Conservation (phyloP, 2,888 invertebrate species). For the Yponomeuta evonymella region DNA sequence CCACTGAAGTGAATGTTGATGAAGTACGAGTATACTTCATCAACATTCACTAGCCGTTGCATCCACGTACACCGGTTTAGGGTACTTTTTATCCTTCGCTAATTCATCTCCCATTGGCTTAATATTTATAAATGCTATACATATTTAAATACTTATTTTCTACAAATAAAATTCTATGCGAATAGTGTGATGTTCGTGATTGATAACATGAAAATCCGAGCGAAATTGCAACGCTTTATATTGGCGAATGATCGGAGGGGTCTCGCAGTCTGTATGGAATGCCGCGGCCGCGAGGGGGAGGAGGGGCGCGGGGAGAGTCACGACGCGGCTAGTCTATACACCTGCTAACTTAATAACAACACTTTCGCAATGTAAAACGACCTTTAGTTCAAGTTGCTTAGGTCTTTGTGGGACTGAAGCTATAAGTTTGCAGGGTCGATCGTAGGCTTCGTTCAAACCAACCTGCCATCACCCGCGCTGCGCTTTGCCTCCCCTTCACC, state of each 20-base stretch:
- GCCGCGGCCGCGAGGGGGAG: conserved; percentile 4
- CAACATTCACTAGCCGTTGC: too few relatives aligned
- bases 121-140: too few relatives aligned
- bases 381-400: conserved; percentile 4
- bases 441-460: conserved; percentile 15
- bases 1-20: too few relatives aligned
- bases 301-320: conserved; percentile 40
- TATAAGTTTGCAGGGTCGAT: neutral
- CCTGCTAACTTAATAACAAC: conserved; percentile 1
- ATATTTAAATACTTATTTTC: too few relatives aligned
- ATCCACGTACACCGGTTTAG: too few relatives aligned
- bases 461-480: conserved; percentile 16
- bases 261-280: conserved; percentile 30
- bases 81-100: too few relatives aligned
- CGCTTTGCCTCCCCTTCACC: conserved; percentile 15
- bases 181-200: conserved; percentile 17
- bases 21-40: too few relatives aligned
- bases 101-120: too few relatives aligned
- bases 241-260: conserved; percentile 35
- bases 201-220: conserved; percentile 28
- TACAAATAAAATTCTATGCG: too few relatives aligned
- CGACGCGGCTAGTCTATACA: conserved; percentile 63
- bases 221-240: conserved; percentile 43
- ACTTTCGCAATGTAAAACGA: conserved; percentile 4
- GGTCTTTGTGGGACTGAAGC: neutral